Conservation (phyloP, 1,140 invertebrate genomes). For the Lamellibrachia luymesi region DNA sequence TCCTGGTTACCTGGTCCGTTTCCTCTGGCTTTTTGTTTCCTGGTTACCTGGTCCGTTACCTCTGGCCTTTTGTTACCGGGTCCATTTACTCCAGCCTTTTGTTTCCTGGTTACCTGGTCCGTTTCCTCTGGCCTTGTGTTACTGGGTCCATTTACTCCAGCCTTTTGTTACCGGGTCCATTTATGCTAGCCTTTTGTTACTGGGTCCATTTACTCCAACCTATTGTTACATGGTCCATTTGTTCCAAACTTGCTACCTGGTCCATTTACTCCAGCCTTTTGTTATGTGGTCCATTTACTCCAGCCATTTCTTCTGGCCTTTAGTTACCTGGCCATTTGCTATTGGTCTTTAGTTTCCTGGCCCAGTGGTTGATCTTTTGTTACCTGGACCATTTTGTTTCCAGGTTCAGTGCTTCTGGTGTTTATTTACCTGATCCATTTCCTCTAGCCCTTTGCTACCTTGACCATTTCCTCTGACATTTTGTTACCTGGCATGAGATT, state of each 20-base stretch:
- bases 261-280: too few species aligned
- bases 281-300: neutral
- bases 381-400: neutral
- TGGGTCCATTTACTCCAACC: neutral
- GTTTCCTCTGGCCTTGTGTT: neutral
- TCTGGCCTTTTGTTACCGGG: too few species aligned
- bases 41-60: neutral
- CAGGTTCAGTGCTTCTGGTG: too few species aligned
- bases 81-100: too few species aligned
- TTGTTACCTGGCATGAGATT: neutral
- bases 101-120: neutral
- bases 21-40: neutral
- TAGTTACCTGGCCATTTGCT: too few species aligned
- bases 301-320: too few species aligned
- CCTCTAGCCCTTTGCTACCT: too few species aligned
- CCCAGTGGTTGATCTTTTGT: neutral
- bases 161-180: neutral
- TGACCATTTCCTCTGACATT: neutral
- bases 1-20: neutral
- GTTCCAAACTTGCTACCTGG: neutral
- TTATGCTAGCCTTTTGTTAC: neutral
- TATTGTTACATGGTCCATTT: neutral
- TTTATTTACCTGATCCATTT: too few species aligned
- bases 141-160: neutral
- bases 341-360: too few species aligned